phyloP scores from a whole-genome alignment of 2,797 vertebrate genomes.

The Margarornis squamiger region DNA sequence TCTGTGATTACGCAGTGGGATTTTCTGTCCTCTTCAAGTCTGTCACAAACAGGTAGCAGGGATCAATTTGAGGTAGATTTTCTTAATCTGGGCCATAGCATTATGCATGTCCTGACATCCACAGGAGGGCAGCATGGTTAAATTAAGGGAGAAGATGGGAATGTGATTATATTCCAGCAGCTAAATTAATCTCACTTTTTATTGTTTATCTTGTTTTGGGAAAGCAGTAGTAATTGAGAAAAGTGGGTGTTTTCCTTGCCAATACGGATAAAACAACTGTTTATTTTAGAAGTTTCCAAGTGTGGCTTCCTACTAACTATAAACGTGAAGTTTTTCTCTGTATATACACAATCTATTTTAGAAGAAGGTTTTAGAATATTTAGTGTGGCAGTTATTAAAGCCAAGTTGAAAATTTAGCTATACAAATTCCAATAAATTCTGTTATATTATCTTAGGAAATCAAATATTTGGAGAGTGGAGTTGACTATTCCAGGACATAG shows the following conservation, averaged over 20 bases:
- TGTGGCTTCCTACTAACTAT: neutral
- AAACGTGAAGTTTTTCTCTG: neutral
- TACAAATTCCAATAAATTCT: neutral
- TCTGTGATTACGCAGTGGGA: neutral
- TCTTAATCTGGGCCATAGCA: neutral
- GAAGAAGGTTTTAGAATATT: neutral
- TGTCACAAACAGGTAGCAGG: neutral
- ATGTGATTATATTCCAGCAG: neutral
- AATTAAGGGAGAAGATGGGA: slow-evolving; percentile 32
- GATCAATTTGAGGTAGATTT: neutral
- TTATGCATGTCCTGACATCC: slow-evolving; percentile 44
- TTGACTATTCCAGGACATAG: neutral
- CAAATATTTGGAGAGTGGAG: neutral
- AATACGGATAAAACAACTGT: neutral
- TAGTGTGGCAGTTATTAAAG: neutral
- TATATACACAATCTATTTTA: neutral
- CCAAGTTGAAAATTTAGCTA: neutral
- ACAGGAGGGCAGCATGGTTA: slow-evolving; percentile 78
- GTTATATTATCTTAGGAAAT: neutral
- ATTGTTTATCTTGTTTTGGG: neutral
- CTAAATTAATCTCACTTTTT: neutral
- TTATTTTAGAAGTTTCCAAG: neutral
- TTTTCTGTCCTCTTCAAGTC: neutral
- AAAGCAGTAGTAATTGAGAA: neutral
- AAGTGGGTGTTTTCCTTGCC: neutral